Evolutionary conservation across 2,113 vertebrate genomes (phyloP).

Genomic region (Amblyornis subalaris): DNA sequence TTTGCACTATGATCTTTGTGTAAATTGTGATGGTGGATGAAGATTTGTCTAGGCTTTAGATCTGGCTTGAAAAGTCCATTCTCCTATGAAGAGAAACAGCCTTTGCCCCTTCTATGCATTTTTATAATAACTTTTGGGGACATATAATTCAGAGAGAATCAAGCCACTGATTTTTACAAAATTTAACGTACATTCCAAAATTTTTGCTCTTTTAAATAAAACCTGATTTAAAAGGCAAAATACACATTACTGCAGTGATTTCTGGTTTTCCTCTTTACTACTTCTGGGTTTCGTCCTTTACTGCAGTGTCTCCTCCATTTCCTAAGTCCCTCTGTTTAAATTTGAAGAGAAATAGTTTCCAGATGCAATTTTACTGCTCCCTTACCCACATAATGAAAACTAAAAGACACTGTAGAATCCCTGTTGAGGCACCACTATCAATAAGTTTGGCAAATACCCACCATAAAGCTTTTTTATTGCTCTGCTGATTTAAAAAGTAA

Average conservation of each 20-base stretch:
- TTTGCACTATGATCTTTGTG: neutral
- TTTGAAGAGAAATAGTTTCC: constrained; percentile 37
- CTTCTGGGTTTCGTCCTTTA: neutral
- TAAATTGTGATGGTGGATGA: neutral
- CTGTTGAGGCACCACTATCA: constrained; percentile 4
- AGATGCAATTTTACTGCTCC: constrained; percentile 54
- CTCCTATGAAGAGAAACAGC: neutral
- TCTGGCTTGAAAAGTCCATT: neutral
- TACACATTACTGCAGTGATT: neutral
- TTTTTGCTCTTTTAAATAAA: neutral
- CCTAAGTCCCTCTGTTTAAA: neutral
- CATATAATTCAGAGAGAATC: neutral
- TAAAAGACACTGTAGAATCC: constrained; percentile 26
- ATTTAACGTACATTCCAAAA: neutral
- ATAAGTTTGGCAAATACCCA: neutral
- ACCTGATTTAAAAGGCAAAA: neutral
- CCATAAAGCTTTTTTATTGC: neutral
- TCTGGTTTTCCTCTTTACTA: neutral
- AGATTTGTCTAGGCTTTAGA: neutral
- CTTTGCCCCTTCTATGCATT: neutral
- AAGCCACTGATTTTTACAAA: neutral
- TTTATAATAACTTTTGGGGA: neutral
- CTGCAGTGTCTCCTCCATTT: neutral
- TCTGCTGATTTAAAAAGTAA: neutral
- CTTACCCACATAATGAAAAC: constrained; percentile 32